Percentiles rank a stretch among this genome's conserved stretches.
phyloP scores from a whole-genome alignment of 2,888 invertebrate genomes.

The Drosophila subsilvestris region DNA sequence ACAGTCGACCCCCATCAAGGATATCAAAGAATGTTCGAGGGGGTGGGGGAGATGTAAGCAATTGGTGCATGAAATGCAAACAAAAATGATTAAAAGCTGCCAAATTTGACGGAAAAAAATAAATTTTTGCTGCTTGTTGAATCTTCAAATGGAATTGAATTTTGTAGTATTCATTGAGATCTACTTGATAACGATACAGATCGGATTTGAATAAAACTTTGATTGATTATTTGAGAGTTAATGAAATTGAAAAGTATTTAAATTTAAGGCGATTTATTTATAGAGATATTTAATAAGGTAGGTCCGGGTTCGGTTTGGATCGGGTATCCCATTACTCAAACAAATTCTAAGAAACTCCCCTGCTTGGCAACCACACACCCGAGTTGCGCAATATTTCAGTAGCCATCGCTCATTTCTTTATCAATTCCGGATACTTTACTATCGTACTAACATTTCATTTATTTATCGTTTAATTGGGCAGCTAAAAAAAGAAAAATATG shows the following conservation, averaged over 20 bases:
- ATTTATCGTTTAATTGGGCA: slow-evolving; percentile 36
- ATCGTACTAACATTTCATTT: not conserved
- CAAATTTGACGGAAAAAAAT: not conserved
- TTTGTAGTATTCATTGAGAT: no score
- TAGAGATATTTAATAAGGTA: not conserved
- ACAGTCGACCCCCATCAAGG: not conserved
- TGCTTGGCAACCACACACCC: not conserved
- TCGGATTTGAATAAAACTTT: no score
- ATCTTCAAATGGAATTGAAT: no score
- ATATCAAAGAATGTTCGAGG: no score
- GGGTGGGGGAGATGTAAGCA: not conserved
- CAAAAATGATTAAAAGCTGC: not conserved
- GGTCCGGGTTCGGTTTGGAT: not conserved
- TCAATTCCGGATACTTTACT: slow-evolving; percentile 22
- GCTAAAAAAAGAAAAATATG: slow-evolving; percentile 5
- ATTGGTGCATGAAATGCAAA: not conserved
- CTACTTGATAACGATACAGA: no score
- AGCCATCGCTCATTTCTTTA: slow-evolving; percentile 13
- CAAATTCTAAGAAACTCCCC: not conserved
- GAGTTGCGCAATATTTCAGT: slow-evolving; percentile 7
- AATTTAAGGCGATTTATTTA: no score
- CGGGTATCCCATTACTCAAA: not conserved
- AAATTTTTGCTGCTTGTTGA: no score
- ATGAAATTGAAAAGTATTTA: no score
- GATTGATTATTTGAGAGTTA: no score